Conservation (phyloP, 2,797 vertebrate genomes). For the Scomberomorus guttatus region DNA sequence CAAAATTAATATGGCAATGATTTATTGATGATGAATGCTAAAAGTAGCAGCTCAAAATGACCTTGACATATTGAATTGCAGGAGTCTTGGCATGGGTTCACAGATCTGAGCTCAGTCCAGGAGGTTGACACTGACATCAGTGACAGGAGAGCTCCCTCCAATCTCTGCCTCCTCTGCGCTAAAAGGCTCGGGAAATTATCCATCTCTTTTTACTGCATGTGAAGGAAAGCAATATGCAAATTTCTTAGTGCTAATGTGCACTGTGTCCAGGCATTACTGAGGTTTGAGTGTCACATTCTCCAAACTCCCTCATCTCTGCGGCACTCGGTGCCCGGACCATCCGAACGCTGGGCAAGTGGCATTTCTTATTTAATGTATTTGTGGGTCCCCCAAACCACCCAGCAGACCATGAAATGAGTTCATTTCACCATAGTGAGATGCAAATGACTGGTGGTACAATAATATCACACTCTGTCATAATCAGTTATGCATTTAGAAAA, state of each 20-base stretch:
- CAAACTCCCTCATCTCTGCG: conserved; percentile 49
- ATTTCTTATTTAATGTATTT: conserved; percentile 76
- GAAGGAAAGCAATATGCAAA: conserved; percentile 70
- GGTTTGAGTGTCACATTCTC: conserved; percentile 66
- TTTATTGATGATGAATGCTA: conserved; percentile 51
- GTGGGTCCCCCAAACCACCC: conserved; percentile 60
- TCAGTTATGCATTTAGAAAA: conserved; percentile 73
- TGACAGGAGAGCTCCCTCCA: conserved; percentile 25
- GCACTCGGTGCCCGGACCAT: conserved; percentile 40
- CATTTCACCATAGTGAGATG: conserved; percentile 78
- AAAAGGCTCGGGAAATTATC: conserved; percentile 43
- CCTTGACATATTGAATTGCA: conserved; percentile 39
- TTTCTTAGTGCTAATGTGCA: conserved; percentile 60
- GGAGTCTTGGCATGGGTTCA: conserved; percentile 31
- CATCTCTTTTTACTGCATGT: conserved; percentile 40
- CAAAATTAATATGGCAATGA: conserved; percentile 35
- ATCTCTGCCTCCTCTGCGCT: conserved; percentile 19
- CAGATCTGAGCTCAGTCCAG: conserved; percentile 15
- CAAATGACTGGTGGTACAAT: conserved; percentile 79
- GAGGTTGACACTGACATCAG: conserved; percentile 31
- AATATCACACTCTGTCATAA: conserved; percentile 78
- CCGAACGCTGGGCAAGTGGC: conserved; percentile 69
- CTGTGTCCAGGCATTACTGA: conserved; percentile 50
- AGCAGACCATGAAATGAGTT: conserved; percentile 85
- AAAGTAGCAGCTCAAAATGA: conserved; percentile 47